Evolutionary conservation across 1,140 invertebrate species (phyloP), one percentile per base, ranked within the genome.

Genomic region (Psilanteris sp.): DNA sequence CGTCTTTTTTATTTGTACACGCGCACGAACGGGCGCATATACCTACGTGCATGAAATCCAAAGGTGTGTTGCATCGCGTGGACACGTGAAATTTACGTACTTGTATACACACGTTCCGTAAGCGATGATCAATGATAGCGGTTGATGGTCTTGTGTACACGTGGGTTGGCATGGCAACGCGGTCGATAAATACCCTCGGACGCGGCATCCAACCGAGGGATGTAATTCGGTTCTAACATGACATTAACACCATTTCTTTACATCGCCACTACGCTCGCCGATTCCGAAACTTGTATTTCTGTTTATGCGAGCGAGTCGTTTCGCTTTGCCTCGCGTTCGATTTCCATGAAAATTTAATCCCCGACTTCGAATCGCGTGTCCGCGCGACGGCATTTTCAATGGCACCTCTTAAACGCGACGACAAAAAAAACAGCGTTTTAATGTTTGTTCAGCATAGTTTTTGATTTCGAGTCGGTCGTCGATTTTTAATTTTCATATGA

Each of bases 71-170:
- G 46, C 44, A 66, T 77, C 66, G 73, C 73, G 73, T 71, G 66
- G 66, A 64, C 61, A 77, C 66, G 66, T 66, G 66, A 77, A 77
- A 66, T 77, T 77, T 61, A 55, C 74, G 55, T 77, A 67, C 52
- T 59, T 59, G 57, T 62, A 76, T 54, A 75, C 54, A 57, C 39
- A 64, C 32, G 54, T 62, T 71, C 37, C 15, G 44, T 67, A 77
- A 71, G 74, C 74, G 73, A 77, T 77, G 74, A 77, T 77, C 74
- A 77, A 77, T 77, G 74, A 71, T 77, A 77, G 74, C 61, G 48
- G 67, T 71, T 77, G 67, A 77, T 77, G 74, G 74, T 77, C 67
- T 77, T 77, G 74, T 77, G 67, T 77, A 77, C 66, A 72, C 61
- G 61, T 55, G 74, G 67, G 74, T 67, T 77, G 74, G 74, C 74